Percentiles rank a stretch among this genome's conserved stretches.
phyloP scores from a whole-genome alignment of 2,888 invertebrate genomes.

The Latrodectus elegans region DNA sequence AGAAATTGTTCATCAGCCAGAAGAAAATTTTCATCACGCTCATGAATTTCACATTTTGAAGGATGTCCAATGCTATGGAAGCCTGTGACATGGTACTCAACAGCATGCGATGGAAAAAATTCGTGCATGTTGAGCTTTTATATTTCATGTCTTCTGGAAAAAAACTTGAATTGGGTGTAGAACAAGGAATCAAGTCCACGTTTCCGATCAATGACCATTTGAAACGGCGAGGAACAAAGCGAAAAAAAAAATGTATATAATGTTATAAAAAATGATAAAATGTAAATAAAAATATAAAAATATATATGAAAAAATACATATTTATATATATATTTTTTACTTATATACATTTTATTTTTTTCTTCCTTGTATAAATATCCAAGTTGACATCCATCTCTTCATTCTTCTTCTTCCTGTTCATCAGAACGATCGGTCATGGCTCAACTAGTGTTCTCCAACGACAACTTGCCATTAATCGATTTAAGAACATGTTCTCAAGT shows the following conservation, averaged over 20 bases:
- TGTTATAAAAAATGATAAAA: background rate
- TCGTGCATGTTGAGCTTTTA: slow-evolving; percentile 27
- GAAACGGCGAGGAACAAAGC: background rate
- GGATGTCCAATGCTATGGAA: background rate
- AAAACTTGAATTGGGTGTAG: background rate
- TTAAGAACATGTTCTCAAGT: too few relatives aligned
- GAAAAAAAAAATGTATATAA: background rate
- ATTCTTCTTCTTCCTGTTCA: background rate
- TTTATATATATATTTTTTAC: background rate
- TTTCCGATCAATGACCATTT: slow-evolving; percentile 18
- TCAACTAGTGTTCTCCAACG: too few relatives aligned
- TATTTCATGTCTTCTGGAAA: background rate
- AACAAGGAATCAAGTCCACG: slow-evolving; percentile 12
- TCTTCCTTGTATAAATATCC: too few relatives aligned
- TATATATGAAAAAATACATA: background rate
- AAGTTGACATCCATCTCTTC: background rate
- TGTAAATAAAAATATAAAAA: background rate
- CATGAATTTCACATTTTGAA: slow-evolving; percentile 33
- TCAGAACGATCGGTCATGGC: background rate
- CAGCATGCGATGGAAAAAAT: slow-evolving; percentile 24
- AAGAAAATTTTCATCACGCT: slow-evolving; percentile 32
- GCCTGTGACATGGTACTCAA: slow-evolving; percentile 19
- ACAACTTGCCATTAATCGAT: too few relatives aligned
- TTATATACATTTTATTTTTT: too few relatives aligned
- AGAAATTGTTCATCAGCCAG: slow-evolving; percentile 31